Evolutionary conservation across 2,113 vertebrate genomes (phyloP).

Genomic region (Piaya cayana): DNA sequence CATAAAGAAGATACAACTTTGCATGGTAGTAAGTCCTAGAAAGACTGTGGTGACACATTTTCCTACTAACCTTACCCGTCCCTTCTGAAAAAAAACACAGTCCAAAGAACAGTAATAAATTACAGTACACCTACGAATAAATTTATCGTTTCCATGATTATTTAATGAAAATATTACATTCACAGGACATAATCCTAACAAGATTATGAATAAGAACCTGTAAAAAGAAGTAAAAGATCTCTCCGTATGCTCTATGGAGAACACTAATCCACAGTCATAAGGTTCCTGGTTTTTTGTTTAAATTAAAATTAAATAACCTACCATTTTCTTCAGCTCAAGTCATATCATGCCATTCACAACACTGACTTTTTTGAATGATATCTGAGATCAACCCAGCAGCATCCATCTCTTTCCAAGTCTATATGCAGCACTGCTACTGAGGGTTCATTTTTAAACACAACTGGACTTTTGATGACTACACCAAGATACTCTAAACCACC

Average conservation of each 20-base stretch:
- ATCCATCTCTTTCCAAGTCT: background rate
- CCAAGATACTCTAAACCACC: background rate
- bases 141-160: background rate
- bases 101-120: background rate
- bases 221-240: background rate
- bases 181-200: background rate
- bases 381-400: background rate
- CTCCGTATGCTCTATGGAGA: background rate
- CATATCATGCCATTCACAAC: background rate
- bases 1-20: background rate
- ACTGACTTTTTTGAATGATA: background rate
- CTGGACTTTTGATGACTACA: background rate
- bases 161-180: background rate
- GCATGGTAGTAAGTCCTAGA: background rate
- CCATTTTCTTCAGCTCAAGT: background rate
- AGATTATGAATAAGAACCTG: background rate
- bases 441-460: background rate
- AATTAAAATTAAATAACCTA: background rate
- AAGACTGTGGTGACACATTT: background rate
- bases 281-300: rapidly evolving
- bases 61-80: background rate
- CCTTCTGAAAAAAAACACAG: background rate
- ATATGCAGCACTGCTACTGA: background rate
- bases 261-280: background rate
- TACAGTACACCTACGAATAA: background rate